Evolutionary conservation across 2,888 invertebrate species (phyloP), one percentile per base, ranked within the genome.

Genomic region (Allolobophora icterica): DNA sequence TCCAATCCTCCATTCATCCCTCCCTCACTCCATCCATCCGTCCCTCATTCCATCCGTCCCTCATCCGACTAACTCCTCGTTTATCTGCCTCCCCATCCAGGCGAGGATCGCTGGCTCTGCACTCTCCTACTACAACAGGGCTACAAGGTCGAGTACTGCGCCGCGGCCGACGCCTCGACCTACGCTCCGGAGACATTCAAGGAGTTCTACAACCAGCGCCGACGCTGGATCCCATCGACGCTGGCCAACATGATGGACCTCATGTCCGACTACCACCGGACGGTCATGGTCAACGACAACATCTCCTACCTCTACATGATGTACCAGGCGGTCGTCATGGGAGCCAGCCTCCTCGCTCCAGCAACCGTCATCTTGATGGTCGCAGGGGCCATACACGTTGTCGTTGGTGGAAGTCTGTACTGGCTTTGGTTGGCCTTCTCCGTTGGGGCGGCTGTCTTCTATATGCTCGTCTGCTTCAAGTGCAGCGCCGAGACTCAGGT

Each of bases 161-260:
- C 99, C 94, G 99, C 99, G 34, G 98, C 98, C 5, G 99, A 99
- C 95, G 99, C 99, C 42, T 98, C 98, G 96, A 99, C 99, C 8
- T 99, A 99, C 94, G 98, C 98, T 89, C 99, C 99, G 0, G 99
- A 99, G 91, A 93, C 93, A 17, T 94, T 94, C 93, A 91, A 93
- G 71, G 94, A 94, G 92, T 99, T 99, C 95, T 99, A 98, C 96
- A 99, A 99, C 95, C 99, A 99, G 96, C 97, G 99, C 92, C 97
- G 99, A 94, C 97, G 99, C 93, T 99, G 99, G 99, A 99, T 98
- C 92, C 99, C 99, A 17, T 99, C 99, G 0, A 99, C 99, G 84
- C 97, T 99, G 95, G 99, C 99, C 92, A 99, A 99, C 95, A 99
- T 99, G 95, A 97, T 99, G 97, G 99, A 99, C 96, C 96, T 99